A percentile compares a stretch with the other conserved stretches of the same genome.
Conservation (phyloP, 2,888 invertebrate genomes). For the Scrobipalpa costella region DNA sequence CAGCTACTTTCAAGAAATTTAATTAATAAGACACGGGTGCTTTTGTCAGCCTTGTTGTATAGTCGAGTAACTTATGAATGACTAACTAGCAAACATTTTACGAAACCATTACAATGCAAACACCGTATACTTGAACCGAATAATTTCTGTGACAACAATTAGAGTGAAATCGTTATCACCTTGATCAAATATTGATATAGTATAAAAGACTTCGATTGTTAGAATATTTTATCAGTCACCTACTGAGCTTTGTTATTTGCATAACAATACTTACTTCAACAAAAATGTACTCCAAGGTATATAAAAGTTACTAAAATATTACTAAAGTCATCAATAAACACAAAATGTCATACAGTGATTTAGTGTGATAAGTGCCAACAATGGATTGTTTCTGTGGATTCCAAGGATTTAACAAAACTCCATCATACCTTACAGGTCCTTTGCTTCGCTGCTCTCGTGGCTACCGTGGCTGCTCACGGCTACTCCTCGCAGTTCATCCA, state of each 20-base stretch:
- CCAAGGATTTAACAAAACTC: background rate
- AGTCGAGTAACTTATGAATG: background rate
- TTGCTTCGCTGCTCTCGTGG: conserved; percentile 51
- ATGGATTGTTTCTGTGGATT: background rate
- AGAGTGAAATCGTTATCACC: conserved; percentile 25
- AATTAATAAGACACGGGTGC: background rate
- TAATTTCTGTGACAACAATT: conserved; percentile 46
- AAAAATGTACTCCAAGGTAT: conserved; percentile 69
- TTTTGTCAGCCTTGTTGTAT: background rate
- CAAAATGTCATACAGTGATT: background rate
- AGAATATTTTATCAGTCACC: conserved; percentile 20
- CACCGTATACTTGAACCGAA: conserved; percentile 44
- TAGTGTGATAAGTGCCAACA: background rate
- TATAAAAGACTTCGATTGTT: conserved; percentile 21
- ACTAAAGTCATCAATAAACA: too few relatives aligned
- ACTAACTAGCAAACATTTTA: conserved; percentile 40
- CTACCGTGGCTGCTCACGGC: conserved; percentile 49
- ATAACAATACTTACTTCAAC: conserved; percentile 41
- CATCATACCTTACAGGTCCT: conserved; percentile 37
- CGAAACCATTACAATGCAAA: conserved; percentile 57
- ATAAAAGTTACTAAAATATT: background rate
- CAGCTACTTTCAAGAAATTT: too few relatives aligned
- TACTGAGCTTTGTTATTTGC: conserved; percentile 36
- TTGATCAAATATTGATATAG: conserved; percentile 21
- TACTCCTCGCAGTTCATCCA: conserved; percentile 64